A percentile compares a stretch with the other conserved stretches of the same genome.
Evolutionary conservation across 2,113 vertebrate genomes (phyloP).

Genomic region (Corvus cornix): DNA sequence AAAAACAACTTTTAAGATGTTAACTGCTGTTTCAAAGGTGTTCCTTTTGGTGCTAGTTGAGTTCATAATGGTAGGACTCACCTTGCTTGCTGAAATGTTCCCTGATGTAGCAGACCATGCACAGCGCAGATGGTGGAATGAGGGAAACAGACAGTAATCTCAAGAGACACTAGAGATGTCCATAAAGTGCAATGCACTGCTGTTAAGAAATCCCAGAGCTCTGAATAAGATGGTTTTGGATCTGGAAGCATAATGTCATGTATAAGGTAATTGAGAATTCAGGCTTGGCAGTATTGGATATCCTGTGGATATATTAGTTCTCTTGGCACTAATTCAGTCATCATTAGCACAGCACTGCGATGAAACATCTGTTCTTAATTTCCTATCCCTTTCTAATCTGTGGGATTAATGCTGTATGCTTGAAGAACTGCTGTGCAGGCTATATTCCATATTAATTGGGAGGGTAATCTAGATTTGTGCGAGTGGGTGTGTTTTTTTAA

Average conservation of each 20-base stretch:
- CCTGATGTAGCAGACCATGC: neutral
- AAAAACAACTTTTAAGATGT: neutral
- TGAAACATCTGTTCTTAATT: constrained; percentile 53
- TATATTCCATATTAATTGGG: neutral
- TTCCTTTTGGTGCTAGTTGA: neutral
- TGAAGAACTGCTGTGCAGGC: neutral
- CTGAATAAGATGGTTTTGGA: neutral
- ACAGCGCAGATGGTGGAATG: neutral
- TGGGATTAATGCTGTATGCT: constrained; percentile 16
- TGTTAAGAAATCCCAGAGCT: constrained; percentile 2
- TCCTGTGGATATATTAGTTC: constrained; percentile 28
- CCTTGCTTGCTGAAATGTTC: neutral
- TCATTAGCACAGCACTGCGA: neutral
- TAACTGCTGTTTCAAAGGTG: neutral
- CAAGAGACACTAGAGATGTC: neutral
- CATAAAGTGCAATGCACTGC: neutral
- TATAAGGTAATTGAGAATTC: constrained; percentile 22
- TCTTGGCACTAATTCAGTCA: constrained; percentile 24
- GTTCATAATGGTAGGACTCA: neutral
- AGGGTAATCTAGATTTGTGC: neutral
- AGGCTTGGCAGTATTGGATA: neutral
- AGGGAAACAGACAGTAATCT: neutral
- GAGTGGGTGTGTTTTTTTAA: neutral
- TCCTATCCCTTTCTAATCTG: constrained; percentile 39
- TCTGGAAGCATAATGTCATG: neutral